Evolutionary conservation across 2,888 invertebrate species (phyloP), one percentile per base, ranked within the genome.

Genomic region (Tenthredo mesomela): DNA sequence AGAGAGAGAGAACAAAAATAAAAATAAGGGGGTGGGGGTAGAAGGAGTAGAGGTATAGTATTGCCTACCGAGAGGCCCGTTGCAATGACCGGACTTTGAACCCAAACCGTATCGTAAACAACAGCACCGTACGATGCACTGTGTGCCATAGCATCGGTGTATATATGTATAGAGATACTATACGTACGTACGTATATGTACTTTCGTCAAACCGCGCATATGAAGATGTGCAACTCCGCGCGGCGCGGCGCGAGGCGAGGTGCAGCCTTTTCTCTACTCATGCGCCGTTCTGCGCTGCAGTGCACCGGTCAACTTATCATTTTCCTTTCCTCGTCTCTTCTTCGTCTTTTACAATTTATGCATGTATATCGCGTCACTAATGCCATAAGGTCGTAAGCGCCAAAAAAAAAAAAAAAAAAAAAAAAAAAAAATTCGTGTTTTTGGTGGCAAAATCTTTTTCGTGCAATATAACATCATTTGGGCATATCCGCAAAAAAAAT

Each of bases 51-150:
- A 61, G 61, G 61, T 54, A 54, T 54, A 54, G 77, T 33, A 50
- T 77, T 29, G 77, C 77, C 50, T 50, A 54, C 18, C 50, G 29
- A 47, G 58, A 47, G 88, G 89, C 90, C 90, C 92, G 91, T 91
- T 91, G 91, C 89, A 90, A 90, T 92, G 91, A 91, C 91, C 92
- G 92, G 93, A 91, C 93, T 93, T 93, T 93, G 93, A 93, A 92
- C 93, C 91, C 91, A 88, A 88, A 89, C 86, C 82, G 82, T 88
- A 91, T 91, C 90, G 92, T 93, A 93, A 93, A 93, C 93, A 93
- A 91, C 92, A 92, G 91, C 82, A 65, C 67, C 82, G 82, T 82
- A 82, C 82, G 82, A 47, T 70, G 93, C 92, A 92, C 93, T 88
- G 91, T 92, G 91, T 87, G 86, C 75, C 82, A 86, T 73, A 82